Percentiles rank a stretch among this genome's conserved stretches.
Evolutionary conservation across 1,140 invertebrate genomes (phyloP).

Genomic region (Akabosia matsudoensis): DNA sequence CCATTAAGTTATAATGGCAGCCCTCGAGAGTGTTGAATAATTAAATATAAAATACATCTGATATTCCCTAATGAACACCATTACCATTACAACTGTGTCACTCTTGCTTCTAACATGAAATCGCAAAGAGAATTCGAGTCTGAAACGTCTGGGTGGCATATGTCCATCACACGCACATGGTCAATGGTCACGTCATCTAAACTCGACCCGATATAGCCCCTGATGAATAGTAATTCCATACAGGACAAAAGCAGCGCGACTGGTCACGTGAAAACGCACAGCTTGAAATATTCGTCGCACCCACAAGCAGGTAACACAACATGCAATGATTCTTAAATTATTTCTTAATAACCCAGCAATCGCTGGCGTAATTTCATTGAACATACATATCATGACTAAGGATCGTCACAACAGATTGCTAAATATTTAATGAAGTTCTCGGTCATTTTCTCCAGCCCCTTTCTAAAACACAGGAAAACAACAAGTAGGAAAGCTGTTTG

Average conservation of each 20-base stretch:
- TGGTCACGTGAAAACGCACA: no score
- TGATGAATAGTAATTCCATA: not conserved
- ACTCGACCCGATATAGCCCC: not conserved
- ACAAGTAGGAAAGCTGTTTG: not conserved
- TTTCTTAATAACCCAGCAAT: no score
- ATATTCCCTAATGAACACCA: not conserved
- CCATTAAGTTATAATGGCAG: no score
- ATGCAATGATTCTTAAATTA: no score
- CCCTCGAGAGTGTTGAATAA: no score
- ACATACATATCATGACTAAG: no score
- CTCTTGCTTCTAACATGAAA: not conserved
- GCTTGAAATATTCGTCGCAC: no score
- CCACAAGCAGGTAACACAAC: no score
- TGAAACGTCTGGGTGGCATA: not conserved
- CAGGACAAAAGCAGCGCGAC: not conserved
- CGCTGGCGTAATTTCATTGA: no score
- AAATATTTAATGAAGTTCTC: not conserved
- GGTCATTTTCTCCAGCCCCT: not conserved
- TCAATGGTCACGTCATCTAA: not conserved
- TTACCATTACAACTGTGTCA: not conserved
- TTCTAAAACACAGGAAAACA: no score
- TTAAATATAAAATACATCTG: no score
- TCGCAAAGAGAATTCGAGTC: not conserved
- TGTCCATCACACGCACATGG: not conserved
- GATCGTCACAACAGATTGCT: no score